phyloP scores from a whole-genome alignment of 2,113 vertebrate genomes.

The Anthoscopus minutus region DNA sequence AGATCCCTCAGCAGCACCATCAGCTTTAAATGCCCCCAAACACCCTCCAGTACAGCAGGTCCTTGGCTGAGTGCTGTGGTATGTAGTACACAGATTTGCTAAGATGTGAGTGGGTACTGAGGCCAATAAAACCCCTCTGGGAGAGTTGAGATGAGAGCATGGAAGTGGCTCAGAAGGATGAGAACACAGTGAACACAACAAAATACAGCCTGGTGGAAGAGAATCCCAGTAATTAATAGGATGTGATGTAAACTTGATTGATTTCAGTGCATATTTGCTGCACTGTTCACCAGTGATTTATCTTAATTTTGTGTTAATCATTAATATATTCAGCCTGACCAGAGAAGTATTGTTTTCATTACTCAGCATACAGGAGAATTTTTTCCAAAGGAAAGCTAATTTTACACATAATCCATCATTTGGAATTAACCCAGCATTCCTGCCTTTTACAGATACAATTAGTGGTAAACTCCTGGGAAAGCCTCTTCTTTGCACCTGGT shows the following conservation, averaged over 20 bases:
- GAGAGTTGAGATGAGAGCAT: background rate
- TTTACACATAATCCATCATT: background rate
- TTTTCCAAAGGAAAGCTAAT: conserved; percentile 10
- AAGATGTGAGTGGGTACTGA: background rate
- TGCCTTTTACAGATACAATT: background rate
- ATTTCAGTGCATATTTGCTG: background rate
- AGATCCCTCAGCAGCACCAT: background rate
- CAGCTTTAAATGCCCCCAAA: background rate
- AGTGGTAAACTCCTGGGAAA: background rate
- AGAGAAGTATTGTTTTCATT: background rate
- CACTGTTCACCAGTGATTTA: background rate
- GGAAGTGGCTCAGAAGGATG: background rate
- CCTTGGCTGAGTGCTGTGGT: background rate
- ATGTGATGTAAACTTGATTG: background rate
- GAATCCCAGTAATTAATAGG: background rate
- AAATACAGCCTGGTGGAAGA: background rate
- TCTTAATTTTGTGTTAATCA: conserved; percentile 31
- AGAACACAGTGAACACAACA: background rate
- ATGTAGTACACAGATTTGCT: background rate
- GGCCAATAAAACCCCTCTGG: background rate
- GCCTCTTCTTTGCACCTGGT: background rate
- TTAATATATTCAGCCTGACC: background rate
- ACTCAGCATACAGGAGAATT: background rate
- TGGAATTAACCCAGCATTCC: background rate
- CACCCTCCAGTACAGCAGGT: background rate